Evolutionary conservation across 2,888 invertebrate species (phyloP).

Genomic region (Tupiocoris notatus): DNA sequence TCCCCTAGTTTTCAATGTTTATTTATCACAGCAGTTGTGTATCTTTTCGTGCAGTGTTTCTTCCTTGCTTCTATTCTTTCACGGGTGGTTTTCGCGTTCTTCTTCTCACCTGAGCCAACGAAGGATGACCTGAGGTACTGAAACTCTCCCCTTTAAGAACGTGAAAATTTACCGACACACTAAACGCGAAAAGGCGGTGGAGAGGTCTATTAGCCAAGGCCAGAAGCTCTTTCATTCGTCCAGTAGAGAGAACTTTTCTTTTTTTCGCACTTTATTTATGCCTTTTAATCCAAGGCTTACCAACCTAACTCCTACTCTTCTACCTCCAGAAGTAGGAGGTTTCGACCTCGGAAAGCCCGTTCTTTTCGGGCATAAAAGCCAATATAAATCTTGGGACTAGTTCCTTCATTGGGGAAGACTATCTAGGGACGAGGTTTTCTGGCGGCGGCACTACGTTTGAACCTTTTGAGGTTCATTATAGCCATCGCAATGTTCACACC

Average conservation of each 20-base stretch:
- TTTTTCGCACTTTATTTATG: conserved; percentile 42
- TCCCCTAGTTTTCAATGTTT: no score
- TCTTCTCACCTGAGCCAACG: not conserved
- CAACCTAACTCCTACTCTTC: conserved; percentile 2
- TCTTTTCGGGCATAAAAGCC: conserved; percentile 45
- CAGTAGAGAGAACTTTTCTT: not conserved
- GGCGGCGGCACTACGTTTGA: not conserved
- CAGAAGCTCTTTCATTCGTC: not conserved
- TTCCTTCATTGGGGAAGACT: conserved; percentile 40
- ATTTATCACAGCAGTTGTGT: no score
- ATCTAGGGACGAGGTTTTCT: conserved; percentile 2
- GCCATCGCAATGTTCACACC: not conserved
- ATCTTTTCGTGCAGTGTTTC: not conserved
- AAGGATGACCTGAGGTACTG: not conserved
- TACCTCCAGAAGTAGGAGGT: not conserved
- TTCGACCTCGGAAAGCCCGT: conserved; percentile 12
- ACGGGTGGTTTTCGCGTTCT: no score
- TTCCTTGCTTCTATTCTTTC: not conserved
- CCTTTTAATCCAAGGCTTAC: conserved; percentile 36
- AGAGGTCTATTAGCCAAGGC: conserved; percentile 35
- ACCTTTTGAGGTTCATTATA: conserved; percentile 19
- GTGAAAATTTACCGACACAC: conserved; percentile 42
- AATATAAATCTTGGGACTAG: conserved; percentile 46
- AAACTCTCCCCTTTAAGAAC: conserved; percentile 20
- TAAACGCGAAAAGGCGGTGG: conserved; percentile 30